Conservation (phyloP, 2,113 vertebrate genomes). For the Phalacrocorax aristotelis region DNA sequence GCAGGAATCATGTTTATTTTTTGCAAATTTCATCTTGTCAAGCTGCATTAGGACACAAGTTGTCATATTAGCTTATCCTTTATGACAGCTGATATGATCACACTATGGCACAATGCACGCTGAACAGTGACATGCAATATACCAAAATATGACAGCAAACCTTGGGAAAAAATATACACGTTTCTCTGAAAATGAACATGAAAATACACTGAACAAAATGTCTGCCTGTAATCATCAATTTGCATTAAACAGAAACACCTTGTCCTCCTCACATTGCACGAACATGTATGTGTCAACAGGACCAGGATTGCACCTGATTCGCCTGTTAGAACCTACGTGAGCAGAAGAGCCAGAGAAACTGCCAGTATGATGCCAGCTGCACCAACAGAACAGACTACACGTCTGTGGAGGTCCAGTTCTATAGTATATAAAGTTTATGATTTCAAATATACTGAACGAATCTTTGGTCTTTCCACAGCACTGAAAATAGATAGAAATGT, state of each 20-base stretch:
- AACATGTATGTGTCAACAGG: not conserved
- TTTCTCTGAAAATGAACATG: not conserved
- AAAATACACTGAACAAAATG: not conserved
- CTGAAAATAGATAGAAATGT: not conserved
- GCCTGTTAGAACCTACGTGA: not conserved
- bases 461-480: not conserved
- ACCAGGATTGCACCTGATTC: not conserved
- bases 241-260: not conserved
- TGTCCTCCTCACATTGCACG: not conserved
- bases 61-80: not conserved
- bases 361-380: accelerated
- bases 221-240: not conserved
- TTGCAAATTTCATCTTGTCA: conserved; percentile 16
- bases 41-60: not conserved
- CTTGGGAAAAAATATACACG: not conserved
- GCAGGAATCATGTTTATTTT: not conserved
- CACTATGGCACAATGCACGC: not conserved
- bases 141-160: not conserved
- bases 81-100: not conserved
- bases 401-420: not conserved
- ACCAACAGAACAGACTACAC: not conserved
- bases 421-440: not conserved
- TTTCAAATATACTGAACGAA: not conserved
- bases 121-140: not conserved
- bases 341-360: not conserved